Base-by-base conservation (phyloP, 2,888 invertebrate species). In the Galerucella pusilla region DNA sequence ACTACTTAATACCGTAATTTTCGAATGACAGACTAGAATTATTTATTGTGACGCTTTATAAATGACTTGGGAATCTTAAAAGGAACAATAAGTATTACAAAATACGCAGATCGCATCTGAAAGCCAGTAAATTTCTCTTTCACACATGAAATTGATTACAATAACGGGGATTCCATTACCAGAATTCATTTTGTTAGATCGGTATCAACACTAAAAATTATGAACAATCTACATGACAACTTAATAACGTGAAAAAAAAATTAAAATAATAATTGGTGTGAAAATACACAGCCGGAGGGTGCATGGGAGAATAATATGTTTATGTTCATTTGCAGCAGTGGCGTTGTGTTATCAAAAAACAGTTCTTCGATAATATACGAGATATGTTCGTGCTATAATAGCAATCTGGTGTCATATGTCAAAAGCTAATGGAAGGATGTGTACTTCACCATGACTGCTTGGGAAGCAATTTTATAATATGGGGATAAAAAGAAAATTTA, bases 211-310 rank as follows among this genome's bases (percentile, higher is more conserved):
- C 66, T 71, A 68, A 73, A 71, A 73, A 77, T 79, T 77, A 79
- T 76, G 74, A 74, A 77, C 73, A 70, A 70, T 69, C 68, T 75
- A 60, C 76, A 68, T 75, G 79, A 79, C 79, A 77, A 77, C 73
- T 77, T 77, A 77, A 79, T 79, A 76, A 77, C 61, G 72, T 73
- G 35, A 77, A 76, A 70, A 75, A 75, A 75, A 66, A 77, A 77
- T 79, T 74, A 75, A 77, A 78, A 75, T 78, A 71, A 59, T 79
- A 79, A 77, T 77, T 75, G 76, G 75, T 77, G 79, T 74, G 71
- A 78, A 78, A 79, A 78, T 68, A 71, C 57, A 77, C 73, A 71
- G 74, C 61, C 67, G 69, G 64, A 59, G 68, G 78, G 74, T 71
- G 66, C 69, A 63, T 68, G 71, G 64, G 74, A 70, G 42, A 66